Evolutionary conservation across 2,113 vertebrate species (phyloP).

Genomic region (Ia io): DNA sequence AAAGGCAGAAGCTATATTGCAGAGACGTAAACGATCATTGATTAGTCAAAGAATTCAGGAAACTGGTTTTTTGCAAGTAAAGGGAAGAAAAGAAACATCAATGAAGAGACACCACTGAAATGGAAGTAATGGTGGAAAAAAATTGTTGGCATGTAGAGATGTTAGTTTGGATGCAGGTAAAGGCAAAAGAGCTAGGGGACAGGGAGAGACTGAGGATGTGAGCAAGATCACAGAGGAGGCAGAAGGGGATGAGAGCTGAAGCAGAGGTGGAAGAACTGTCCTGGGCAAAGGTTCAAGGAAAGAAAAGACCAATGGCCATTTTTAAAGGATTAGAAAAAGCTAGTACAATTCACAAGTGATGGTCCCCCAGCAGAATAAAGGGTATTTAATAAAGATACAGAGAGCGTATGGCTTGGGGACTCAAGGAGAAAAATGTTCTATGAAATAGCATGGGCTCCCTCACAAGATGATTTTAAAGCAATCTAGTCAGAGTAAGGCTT

Average conservation of each 20-base stretch:
- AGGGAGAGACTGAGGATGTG: accelerated
- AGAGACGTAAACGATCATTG: background rate
- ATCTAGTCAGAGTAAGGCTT: background rate
- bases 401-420: background rate
- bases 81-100: background rate
- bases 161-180: background rate
- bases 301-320: background rate
- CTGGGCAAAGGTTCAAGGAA: background rate
- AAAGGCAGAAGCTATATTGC: background rate
- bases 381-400: background rate
- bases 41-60: background rate
- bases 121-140: background rate
- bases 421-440: background rate
- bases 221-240: background rate
- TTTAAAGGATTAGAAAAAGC: background rate
- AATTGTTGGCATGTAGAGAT: background rate
- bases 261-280: background rate
- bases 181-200: background rate
- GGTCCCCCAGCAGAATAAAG: background rate
- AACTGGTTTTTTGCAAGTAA: background rate
- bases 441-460: background rate
- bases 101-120: background rate
- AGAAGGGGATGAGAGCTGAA: background rate
- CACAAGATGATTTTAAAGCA: background rate
- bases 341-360: background rate